phyloP scores from a whole-genome alignment of 1,140 invertebrate genomes.

The Orussus abietinus region DNA sequence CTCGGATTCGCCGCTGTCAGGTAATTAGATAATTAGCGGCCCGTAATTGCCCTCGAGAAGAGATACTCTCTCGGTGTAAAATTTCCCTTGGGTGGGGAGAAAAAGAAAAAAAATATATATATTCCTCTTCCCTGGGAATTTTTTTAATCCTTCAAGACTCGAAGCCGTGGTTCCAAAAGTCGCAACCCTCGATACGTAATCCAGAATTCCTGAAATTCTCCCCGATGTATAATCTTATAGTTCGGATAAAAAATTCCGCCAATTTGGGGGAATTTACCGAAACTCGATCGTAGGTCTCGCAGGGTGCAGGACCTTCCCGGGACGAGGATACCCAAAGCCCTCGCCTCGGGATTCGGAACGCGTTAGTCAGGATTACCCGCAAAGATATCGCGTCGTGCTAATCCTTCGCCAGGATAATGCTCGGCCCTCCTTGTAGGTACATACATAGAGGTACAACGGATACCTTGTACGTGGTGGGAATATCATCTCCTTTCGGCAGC shows the following conservation, averaged over 20 bases:
- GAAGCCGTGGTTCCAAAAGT: too few species aligned
- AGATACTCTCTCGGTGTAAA: too few species aligned
- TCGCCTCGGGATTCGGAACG: conserved; percentile 17
- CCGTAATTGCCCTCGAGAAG: not conserved
- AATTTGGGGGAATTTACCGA: not conserved
- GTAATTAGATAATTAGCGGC: conserved; percentile 25
- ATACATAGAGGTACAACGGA: conserved; percentile 12
- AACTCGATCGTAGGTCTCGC: conserved; percentile 13
- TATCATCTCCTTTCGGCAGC: conserved; percentile 37
- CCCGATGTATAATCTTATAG: too few species aligned
- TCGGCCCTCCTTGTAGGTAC: not conserved
- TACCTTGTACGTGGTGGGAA: conserved; percentile 25
- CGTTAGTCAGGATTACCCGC: conserved; percentile 43
- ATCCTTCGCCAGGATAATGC: conserved; percentile 29
- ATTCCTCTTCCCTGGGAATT: too few species aligned
- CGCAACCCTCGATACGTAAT: too few species aligned
- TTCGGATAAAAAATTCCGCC: conserved; percentile 7
- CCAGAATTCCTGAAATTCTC: too few species aligned
- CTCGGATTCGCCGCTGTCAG: conserved; percentile 44
- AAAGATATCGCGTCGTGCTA: conserved; percentile 30
- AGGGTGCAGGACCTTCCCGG: not conserved
- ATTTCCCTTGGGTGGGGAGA: too few species aligned
- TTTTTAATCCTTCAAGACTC: too few species aligned
- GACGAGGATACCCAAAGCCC: not conserved
- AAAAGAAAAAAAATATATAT: too few species aligned